Evolutionary conservation across 2,888 invertebrate species (phyloP), one percentile per base, ranked within the genome.

Genomic region (Pseudococcus jackbeardsleyi): DNA sequence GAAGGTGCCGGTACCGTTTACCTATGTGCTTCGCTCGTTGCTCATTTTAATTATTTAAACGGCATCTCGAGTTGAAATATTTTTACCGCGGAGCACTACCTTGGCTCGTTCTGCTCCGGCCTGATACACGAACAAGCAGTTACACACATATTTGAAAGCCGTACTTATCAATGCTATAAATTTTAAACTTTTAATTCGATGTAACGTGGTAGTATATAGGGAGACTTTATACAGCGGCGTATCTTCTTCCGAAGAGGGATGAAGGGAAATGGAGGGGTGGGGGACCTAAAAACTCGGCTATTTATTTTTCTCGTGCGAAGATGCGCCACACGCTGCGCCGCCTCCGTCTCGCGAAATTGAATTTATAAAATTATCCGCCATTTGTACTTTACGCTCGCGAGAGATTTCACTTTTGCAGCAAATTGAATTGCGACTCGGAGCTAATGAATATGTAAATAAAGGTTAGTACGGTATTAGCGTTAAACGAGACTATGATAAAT

Each of bases 391-490:
- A 72, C 8, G 68, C 68, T 72, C 68, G 68, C 68, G 68, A 72
- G 68, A 72, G 68, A 72, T 72, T 72, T 72, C 68, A 72, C 68
- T 72, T 72, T 72, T 72, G 68, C 33, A 72, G 11, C 68, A 72
- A 72, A 72, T 72, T 72, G 68, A 72, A 72, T 72, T 72, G 68
- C 68, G 68, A 72, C 68, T 72, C 68, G 68, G 68, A 72, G 68
- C 79, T 79, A 79, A 79, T 79, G 79, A 79, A 79, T 79, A 79
- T 79, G 79, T 79, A 79, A 79, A 79, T 79, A 79, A 79, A 79
- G 79, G 79, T 79, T 79, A 79, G 68, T 79, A 79, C 42, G 42
- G 79, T 79, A 79, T 39, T 79, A 79, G 42, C 79, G 79, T 42
- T 79, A 79, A 79, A 79, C 79, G 79, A 79, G 79, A 79, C 79